phyloP scores from a whole-genome alignment of 2,888 invertebrate species.

The Beris morrisii region DNA sequence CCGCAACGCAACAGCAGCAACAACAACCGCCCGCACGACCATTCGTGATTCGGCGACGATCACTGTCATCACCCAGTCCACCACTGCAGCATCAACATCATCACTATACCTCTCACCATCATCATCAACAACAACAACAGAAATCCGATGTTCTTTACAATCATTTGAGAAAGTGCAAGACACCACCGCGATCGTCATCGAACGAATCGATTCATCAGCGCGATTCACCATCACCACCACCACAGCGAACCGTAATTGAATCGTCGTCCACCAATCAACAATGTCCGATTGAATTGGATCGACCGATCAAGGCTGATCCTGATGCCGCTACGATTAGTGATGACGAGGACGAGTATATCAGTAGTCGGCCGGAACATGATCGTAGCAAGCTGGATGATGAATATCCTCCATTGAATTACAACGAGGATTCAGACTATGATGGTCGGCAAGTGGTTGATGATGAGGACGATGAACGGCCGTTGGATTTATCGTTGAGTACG shows the following conservation, averaged over 20 bases:
- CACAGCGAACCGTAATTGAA: not conserved
- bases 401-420: conserved; percentile 16
- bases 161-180: conserved; percentile 1
- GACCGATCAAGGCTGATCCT: not conserved
- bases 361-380: conserved; percentile 11
- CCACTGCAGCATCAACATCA: conserved; percentile 44
- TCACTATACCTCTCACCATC: conserved; percentile 41
- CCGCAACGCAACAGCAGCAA: conserved; percentile 30
- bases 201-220: not conserved
- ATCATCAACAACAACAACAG: conserved; percentile 31
- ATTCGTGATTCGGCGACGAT: conserved; percentile 31
- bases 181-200: not conserved
- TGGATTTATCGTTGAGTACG: conserved; percentile 72
- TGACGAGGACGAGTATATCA: conserved; percentile 36
- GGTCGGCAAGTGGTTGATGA: conserved; percentile 41
- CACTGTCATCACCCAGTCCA: conserved; percentile 41
- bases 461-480: conserved; percentile 67
- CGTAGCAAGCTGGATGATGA: conserved; percentile 1
- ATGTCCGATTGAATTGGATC: not conserved
- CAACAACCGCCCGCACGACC: conserved; percentile 25
- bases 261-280: not conserved
- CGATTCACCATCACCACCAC: not conserved
- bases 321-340: conserved; percentile 29
- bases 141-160: conserved; percentile 34
- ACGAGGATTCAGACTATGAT: conserved; percentile 26